Evolutionary conservation across 2,797 vertebrate genomes (phyloP), one percentile per base, ranked within the genome.

Genomic region (Cheirogaleus major): DNA sequence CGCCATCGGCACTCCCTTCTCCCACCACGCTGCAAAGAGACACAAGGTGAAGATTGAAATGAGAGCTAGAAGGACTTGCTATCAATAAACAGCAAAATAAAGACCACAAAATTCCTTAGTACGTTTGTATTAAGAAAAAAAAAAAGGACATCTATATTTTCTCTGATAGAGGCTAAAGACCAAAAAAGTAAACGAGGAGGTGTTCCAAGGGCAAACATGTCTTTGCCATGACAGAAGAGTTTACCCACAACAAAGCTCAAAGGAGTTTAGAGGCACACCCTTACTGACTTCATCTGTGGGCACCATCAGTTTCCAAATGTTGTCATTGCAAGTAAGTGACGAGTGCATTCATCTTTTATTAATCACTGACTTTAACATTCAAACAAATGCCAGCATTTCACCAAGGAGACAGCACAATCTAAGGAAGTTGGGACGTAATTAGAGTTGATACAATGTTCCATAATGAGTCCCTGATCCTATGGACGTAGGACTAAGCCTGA

Each of bases 351-450:
- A 55, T 79, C 95, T 96, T 95, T 88, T 61, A 85, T 93, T 95
- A 96, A 89, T 96, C 93, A 89, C 65, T 63, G 55, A 63, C 69
- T 95, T 93, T n/a, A 70, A 50, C 55, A 96, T 69, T 89, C 72
- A 89, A 93, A 83, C 55, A 50, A 75, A 69, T 55, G 84, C 80
- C 95, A 95, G 70, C 88, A 73, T 93, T 95, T 95, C 85, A 67
- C 96, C 92, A 82, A 92, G 78, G 91, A 97, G 87, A 89, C 41
- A 76, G 73, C 38, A 57, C 35, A 55, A 91, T 95, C 65, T 15
- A 67, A 88, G 63, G 63, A 88, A 78, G 65, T 2, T 89, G 89
- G 85, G 63, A 61, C 65, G 82, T 67, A 94, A 94, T 96, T 93
- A 61, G 8, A 70, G 65, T 25, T 38, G 79, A 70, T 59, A 82